Evolutionary conservation across 2,113 vertebrate species (phyloP), one percentile per base, ranked within the genome.

Genomic region (Rhabdornis inornatus): DNA sequence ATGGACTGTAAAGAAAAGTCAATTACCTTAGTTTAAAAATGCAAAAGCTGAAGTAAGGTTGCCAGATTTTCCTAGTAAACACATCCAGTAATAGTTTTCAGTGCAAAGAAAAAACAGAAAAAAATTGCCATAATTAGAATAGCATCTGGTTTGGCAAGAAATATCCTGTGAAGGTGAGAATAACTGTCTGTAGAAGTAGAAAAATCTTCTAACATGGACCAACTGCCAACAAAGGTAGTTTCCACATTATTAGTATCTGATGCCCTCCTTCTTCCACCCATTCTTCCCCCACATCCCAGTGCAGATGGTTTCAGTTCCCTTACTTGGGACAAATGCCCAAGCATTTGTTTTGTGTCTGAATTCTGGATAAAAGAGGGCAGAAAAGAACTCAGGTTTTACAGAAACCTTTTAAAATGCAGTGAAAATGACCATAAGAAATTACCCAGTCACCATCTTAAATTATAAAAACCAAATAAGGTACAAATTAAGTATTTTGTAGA

Each of bases 81-180:
- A 65, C 25, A 76, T 33, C 37, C 39, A 92, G 28, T 55, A 80
- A 83, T 57, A 8, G 22, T 30, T 93, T 87, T 64, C 30, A 55
- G 11, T 27, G 28, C 5, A 6, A 28, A 55, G 15, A 22, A 35
- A 72, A 71, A 40, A 1, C 7, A 80, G 20, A 16, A 35, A 63
- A 78, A 85, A 23, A 24, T 37, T 80, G 4, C 37, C 92, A 47
- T 94, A 83, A 83, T 86, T 94, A 92, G 79, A 77, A 77, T 42
- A 85, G 45, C 42, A 88, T 59, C 71, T 92, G 70, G 37, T 74
- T 95, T 96, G 82, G 50, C 68, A 92, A 80, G 50, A 92, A 92
- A 80, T 86, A 72, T 22, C 35, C n/a, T 83, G 37, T 83, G 63
- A 88, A 95, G 71, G 71, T 93, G 71, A 37, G 25, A 94, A 83